Percentiles rank a stretch among this genome's conserved stretches.
These are phyloP conservation scores for Semnornis frantzii DNA, from an alignment of 2,113 vertebrate species.

Conservation along the genomic window DNA sequence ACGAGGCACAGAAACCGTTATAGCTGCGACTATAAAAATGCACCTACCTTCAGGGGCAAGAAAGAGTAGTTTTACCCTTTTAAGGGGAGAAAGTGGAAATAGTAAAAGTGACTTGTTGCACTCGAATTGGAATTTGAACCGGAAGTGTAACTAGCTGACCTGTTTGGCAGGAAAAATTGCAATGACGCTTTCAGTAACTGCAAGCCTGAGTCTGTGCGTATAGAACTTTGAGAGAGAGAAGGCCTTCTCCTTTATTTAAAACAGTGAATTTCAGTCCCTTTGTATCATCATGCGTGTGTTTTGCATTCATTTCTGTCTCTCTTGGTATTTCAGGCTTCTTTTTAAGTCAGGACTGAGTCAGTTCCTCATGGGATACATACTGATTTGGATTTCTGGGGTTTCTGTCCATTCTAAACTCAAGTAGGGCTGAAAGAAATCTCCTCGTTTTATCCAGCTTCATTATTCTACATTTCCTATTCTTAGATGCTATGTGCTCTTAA, in stretches of 20 bases:
- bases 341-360: constrained; percentile 5
- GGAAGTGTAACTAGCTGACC: constrained; percentile 17
- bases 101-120: constrained; percentile 38
- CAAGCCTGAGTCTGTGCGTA: background rate
- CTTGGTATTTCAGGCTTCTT: constrained; percentile 41
- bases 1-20: constrained; percentile 47
- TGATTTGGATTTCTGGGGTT: constrained; percentile 15
- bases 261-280: constrained; percentile 22
- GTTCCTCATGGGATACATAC: background rate
- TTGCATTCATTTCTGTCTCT: constrained; percentile 57
- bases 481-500: constrained; percentile 15
- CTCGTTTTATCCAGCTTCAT: background rate
- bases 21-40: constrained; percentile 40
- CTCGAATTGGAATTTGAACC: constrained; percentile 33
- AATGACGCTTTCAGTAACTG: constrained; percentile 5
- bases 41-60: background rate
- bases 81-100: constrained; percentile 26
- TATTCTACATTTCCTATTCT: constrained; percentile 21
- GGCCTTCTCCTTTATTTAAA: constrained; percentile 13
- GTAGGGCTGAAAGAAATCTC: background rate
- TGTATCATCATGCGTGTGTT: constrained; percentile 38
- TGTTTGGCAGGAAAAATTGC: constrained; percentile 21
- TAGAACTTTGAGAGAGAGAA: constrained; percentile 3
- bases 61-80: constrained; percentile 17
- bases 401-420: constrained; percentile 11